Base-by-base conservation (phyloP, 2,113 vertebrate genomes). In the Psilopsiagon aymara region DNA sequence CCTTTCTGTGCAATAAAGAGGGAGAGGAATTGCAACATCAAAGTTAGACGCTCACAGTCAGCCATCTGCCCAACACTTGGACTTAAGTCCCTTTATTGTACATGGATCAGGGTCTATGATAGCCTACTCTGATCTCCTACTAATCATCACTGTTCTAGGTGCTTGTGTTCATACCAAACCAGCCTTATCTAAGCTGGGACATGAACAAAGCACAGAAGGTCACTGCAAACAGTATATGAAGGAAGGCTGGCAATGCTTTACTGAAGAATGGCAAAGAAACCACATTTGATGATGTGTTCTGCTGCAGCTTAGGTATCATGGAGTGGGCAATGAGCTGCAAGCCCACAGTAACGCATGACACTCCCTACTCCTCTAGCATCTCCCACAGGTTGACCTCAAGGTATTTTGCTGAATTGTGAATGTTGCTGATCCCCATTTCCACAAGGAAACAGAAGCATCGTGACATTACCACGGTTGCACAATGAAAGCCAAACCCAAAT, bases 21-120 rank as follows among this genome's bases (percentile, higher is more conserved):
- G 18, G 74, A 91, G 64, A 95, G 52, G 44, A 89, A 33, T 71
- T 92, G n/a, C 74, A 94, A 89, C 89, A 95, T 94, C 89, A 94
- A 95, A 97, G 95, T 68, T 91, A 91, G 57, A 31, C 91, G 37
- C 24, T 91, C 84, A 17, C 62, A 79, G 33, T 64, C 24, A 2
- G 52, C 74, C 86, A 89, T 87, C 83, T 92, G 84, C 77, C 81
- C 73, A 78, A 71, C 33, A 49, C 57, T 94, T 75, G 84, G 66
- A 94, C 83, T 95, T 84, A 84, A 35, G 66, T 55, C 31, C 17
- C 39, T 75, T 90, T 91, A 77, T 89, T 81, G 29, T 60, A 33
- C 47, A 47, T 18, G 33, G 69, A 78, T 91, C 46, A 51, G 35
- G 18, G 35, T 78, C 76, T 81, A 1, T 4, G 0, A 55, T 31